These are phyloP conservation scores for Chroicocephalus ridibundus DNA, from an alignment of 2,113 vertebrate genomes.

Conservation along the genomic window DNA sequence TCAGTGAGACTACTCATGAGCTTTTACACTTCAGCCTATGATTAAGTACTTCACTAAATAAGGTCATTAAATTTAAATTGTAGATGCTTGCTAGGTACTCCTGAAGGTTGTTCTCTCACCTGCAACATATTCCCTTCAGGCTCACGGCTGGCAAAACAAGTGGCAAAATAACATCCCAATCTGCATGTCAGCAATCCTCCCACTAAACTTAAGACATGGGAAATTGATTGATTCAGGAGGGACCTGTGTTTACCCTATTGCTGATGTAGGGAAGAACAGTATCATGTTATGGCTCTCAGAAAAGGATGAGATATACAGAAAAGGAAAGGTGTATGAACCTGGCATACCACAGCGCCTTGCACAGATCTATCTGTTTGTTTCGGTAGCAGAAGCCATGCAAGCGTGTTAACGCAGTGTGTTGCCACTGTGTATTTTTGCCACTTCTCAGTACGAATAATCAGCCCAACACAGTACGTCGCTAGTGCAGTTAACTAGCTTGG, in stretches of 20 bases:
- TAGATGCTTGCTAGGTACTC: constrained; percentile 44
- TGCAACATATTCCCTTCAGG: constrained; percentile 18
- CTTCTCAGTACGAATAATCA: neutral
- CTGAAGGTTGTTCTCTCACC: constrained; percentile 49
- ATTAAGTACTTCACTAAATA: constrained; percentile 61
- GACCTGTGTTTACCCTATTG: neutral
- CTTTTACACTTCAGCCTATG: constrained; percentile 42
- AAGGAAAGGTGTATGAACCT: neutral
- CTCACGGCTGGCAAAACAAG: constrained; percentile 27
- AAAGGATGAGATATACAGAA: neutral
- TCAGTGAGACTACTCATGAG: constrained; percentile 31
- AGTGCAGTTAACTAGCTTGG: neutral
- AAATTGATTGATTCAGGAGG: neutral
- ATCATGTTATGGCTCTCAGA: neutral
- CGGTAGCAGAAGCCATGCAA: neutral
- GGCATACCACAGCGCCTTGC: neutral
- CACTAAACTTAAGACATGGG: neutral
- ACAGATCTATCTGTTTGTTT: neutral
- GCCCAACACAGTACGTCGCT: neutral
- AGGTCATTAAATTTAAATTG: constrained; percentile 59
- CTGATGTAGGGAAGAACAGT: neutral
- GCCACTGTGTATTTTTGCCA: neutral
- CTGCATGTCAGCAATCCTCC: constrained; percentile 50
- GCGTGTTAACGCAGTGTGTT: neutral
- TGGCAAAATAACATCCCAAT: constrained; percentile 6